Conservation (phyloP, 2,888 invertebrate species). For the Heteromyza rotundicornis region DNA sequence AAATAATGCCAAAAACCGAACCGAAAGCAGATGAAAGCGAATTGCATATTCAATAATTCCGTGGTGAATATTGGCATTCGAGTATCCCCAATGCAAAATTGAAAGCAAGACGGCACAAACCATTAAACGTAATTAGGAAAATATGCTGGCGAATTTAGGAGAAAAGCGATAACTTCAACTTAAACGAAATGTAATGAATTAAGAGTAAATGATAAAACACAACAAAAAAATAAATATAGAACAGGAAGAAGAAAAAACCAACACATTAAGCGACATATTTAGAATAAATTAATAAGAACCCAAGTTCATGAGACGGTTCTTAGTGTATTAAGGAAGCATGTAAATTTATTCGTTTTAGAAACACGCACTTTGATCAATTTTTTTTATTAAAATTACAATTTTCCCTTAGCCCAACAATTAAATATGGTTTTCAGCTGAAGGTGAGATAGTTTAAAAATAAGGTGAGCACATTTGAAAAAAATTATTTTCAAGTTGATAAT, state of each 20-base stretch:
- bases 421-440: too few species aligned
- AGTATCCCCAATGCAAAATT: too few species aligned
- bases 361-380: constrained; percentile 52
- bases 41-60: not conserved
- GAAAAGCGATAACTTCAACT: not conserved
- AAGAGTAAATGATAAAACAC: constrained; percentile 13
- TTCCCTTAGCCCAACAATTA: too few species aligned
- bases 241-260: not conserved
- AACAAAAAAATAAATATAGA: constrained; percentile 1
- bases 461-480: too few species aligned
- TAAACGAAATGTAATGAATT: not conserved
- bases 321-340: constrained; percentile 11
- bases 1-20: constrained; percentile 8
- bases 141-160: not conserved
- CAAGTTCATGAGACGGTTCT: constrained; percentile 29
- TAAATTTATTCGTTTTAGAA: constrained; percentile 36
- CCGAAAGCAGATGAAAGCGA: not conserved
- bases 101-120: not conserved
- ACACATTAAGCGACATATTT: constrained; percentile 33
- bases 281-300: constrained; percentile 18
- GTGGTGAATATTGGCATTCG: too few species aligned
- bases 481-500: too few species aligned
- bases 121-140: not conserved
- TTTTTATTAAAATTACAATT: constrained; percentile 17
- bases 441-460: too few species aligned